Percentiles rank a stretch among this genome's conserved stretches.
phyloP scores from a whole-genome alignment of 2,113 vertebrate species.

The human (Homo sapiens) region GRCh38 chr9:18568001-18568500 shows the following conservation, averaged over 20 bases:
- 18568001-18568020: not conserved
- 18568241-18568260: not conserved
- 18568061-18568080: not conserved
- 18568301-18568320: not conserved
- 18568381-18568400: not conserved
- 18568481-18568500: not conserved
- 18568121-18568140: not conserved
- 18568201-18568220: not conserved
- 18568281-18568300: conserved; percentile 15
- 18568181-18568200: not conserved
- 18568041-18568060: not conserved
- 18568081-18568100: not conserved
- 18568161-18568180: not conserved
- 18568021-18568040: not conserved
- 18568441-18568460: not conserved
- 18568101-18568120: not conserved
- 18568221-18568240: not conserved
- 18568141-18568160: not conserved
- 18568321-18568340: not conserved
- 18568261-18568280: not conserved
- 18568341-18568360: not conserved
- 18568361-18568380: not conserved
- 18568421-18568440: not conserved
- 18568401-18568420: not conserved
- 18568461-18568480: not conserved